A percentile compares a stretch with the other conserved stretches of the same genome.
These are phyloP conservation scores for Anhinga rufa DNA, from an alignment of 2,113 vertebrate species.

Conservation along the genomic window DNA sequence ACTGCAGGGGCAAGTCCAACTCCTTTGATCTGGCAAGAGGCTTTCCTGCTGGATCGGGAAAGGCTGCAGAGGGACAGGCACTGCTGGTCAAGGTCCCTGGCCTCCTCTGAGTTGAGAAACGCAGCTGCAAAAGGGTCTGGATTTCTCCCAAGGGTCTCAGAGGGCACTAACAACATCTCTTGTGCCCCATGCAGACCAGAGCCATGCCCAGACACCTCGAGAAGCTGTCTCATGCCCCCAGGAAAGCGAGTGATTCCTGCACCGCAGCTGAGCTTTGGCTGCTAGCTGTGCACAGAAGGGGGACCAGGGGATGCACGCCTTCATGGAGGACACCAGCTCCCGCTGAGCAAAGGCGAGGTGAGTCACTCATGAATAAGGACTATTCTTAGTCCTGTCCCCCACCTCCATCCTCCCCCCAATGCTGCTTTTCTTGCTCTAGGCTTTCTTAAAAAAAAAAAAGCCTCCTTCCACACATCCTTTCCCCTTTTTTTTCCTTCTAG, in stretches of 20 bases:
- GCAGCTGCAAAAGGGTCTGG: no score
- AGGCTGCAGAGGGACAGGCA: background rate
- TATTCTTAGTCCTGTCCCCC: background rate
- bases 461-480: background rate
- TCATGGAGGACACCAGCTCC: background rate
- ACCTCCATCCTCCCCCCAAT: background rate
- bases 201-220: fast-evolving
- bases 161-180: background rate
- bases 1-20: background rate
- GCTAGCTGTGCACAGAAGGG: background rate
- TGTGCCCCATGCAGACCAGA: background rate
- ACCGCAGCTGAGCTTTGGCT: background rate
- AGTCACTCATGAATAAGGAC: background rate
- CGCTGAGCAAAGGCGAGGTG: background rate
- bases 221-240: background rate
- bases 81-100: background rate
- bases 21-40: background rate
- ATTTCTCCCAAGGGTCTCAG: background rate
- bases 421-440: background rate
- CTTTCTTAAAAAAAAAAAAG: background rate
- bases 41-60: background rate
- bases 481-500: background rate
- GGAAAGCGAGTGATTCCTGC: background rate
- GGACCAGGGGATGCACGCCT: background rate
- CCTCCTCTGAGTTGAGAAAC: background rate